Base-by-base conservation (phyloP, 2,113 vertebrate species). In the Bombycilla garrulus region DNA sequence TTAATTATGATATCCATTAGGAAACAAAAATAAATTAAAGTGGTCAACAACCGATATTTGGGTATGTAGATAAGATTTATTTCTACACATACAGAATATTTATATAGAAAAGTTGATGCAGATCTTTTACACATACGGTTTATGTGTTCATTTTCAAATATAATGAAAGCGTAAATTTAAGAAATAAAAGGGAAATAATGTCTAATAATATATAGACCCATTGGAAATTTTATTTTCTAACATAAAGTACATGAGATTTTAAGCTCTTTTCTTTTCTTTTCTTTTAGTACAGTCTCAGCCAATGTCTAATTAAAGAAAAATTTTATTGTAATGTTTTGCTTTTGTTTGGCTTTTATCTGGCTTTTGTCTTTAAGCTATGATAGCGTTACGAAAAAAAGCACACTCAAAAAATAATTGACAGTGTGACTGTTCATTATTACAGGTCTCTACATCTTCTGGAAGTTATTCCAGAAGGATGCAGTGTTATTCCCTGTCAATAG, bases 341-440 rank as follows among this genome's bases (percentile, higher is more conserved):
- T n/a, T n/a, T n/a, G n/a, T n/a, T n/a, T n/a, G n/a, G n/a, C 2
- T 8, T 66, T 81, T 61, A 6, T 70, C 66, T 62, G 25, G 10
- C 2, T 69, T 77, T 78, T 64, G 20, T 61, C 31, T 15, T 74
- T 66, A n/a, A 71, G 12, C 5, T 36, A 9, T 29, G 69, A 38
- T 21, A 35, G 21, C 12, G 9, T 5, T 62, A 62, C 21, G 50
- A 25, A 66, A 60, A 19, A 61, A 65, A 65, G 2, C 16, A 69
- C 5, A 28, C 3, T 25, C 6, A 61, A 61, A 73, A 78, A 65
- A 23, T 13, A 36, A 9, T 17, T 0, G 0, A 17, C 48, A 47
- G 1, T 67, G 25, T 16, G 25, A 67, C 5, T 82, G 48, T 36
- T 58, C 21, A 31, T 51, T 79, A 28, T 5, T 64, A 26, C 15